Evolutionary conservation across 2,113 vertebrate genomes (phyloP).

Genomic region (Myocastor coypus): DNA sequence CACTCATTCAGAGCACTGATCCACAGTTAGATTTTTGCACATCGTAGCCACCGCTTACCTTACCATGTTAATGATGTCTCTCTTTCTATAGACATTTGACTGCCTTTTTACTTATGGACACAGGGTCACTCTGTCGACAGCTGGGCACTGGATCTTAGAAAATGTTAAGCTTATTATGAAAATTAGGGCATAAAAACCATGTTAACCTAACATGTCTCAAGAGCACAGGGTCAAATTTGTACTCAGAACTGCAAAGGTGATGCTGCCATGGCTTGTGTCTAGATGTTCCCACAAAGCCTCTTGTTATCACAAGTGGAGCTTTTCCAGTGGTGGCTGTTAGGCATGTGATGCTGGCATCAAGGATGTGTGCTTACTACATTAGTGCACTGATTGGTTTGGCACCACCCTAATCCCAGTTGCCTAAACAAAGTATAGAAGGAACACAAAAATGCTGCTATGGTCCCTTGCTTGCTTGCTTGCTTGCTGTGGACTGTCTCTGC

Average conservation of each 20-base stretch:
- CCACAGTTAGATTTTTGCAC: neutral
- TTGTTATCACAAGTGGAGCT: neutral
- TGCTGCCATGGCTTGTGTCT: neutral
- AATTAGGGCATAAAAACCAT: neutral
- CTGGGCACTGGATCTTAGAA: constrained; percentile 7
- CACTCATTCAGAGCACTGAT: neutral
- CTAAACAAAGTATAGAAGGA: neutral
- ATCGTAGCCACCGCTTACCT: neutral
- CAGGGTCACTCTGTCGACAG: neutral
- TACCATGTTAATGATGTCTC: neutral
- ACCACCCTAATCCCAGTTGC: neutral
- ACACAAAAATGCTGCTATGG: neutral
- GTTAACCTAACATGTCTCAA: neutral
- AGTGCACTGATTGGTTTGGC: neutral
- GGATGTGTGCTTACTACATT: neutral
- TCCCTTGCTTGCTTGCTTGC: neutral
- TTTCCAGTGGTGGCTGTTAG: neutral
- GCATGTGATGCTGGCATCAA: neutral
- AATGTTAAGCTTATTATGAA: constrained; percentile 33
- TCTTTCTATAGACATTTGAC: neutral
- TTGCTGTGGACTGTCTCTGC: neutral
- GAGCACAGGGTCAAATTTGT: constrained; percentile 15
- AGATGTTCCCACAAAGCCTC: neutral
- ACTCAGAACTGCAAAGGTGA: neutral
- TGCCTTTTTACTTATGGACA: neutral